Evolutionary conservation across 2,113 vertebrate species (phyloP), one percentile per base, ranked within the genome.

Genomic region (Neotoma lepida): DNA sequence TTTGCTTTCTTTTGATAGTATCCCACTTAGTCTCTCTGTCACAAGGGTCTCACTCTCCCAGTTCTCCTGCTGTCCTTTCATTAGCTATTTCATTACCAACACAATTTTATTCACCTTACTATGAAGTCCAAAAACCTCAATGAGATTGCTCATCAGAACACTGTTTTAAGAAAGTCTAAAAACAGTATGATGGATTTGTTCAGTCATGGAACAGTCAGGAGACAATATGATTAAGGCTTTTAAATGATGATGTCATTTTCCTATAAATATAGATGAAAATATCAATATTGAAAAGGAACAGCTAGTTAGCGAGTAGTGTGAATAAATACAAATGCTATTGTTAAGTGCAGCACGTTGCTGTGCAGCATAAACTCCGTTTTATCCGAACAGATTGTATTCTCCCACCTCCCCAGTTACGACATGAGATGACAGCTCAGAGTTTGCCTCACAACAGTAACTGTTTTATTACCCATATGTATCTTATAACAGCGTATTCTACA

Each of bases 231-330:
- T 28, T 24, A 17, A 77, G 8, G 0, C 44, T 95, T 80, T 76
- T 3, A 84, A 89, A 89, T 61, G 10, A 82, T 93, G 44, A 86
- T 39, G 2, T 18, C 44, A 66, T 35, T 76, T n/a, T 51, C 7
- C 39, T 17, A 33, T 3, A 73, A 63, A 76, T 93, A 74, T 24
- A 63, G n/a, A 89, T 78, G 91, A 93, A 94, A 44, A 39, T 61
- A 76, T 39, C 82, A 88, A 71, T 64, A 76, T 77, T 89, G 5
- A 94, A 9, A 7, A 44, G 93, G 14, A 73, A 63, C 41, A 86
- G n/a, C 5, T 73, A 81, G 2, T 33, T 84, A 78, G 28, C 28
- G 22, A 74, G 28, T 7, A 95, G 33, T 44, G 54, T 68, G 76
- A 84, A 71, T 13, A 78, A 10, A 28, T 84, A 4, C 51, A 56